These are phyloP conservation scores for Callaeas wilsoni DNA, from an alignment of 2,113 vertebrate species.

Conservation along the genomic window DNA sequence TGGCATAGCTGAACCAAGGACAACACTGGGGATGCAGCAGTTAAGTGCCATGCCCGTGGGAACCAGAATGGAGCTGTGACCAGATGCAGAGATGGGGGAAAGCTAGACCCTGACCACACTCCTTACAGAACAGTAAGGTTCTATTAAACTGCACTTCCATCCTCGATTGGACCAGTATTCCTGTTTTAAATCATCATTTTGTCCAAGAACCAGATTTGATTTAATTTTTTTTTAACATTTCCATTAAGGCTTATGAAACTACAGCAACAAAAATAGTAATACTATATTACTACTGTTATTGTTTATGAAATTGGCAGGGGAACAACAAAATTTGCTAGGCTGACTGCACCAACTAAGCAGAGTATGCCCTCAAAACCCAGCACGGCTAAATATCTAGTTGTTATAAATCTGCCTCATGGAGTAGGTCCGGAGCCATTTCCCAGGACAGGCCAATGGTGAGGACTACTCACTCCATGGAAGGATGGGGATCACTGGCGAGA, in stretches of 20 bases:
- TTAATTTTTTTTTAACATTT: not conserved
- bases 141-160: not conserved
- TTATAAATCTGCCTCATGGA: fast-evolving
- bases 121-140: not conserved
- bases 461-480: not conserved
- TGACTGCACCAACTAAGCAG: fast-evolving
- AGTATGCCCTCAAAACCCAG: not conserved
- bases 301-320: not conserved
- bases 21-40: not conserved
- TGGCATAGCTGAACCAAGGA: not conserved
- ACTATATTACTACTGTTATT: not conserved
- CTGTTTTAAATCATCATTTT: fast-evolving
- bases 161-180: not conserved
- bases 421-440: fast-evolving
- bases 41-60: not conserved
- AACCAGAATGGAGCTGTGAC: fast-evolving
- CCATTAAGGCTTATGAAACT: not conserved
- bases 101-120: not conserved
- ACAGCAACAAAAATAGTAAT: not conserved
- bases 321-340: not conserved
- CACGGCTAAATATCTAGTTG: too few relatives aligned
- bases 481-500: fast-evolving
- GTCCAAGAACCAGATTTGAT: not conserved
- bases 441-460: fast-evolving
- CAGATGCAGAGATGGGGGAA: fast-evolving